Evolutionary conservation across 2,888 invertebrate species (phyloP).

Genomic region (Lampropteryx suffumata): DNA sequence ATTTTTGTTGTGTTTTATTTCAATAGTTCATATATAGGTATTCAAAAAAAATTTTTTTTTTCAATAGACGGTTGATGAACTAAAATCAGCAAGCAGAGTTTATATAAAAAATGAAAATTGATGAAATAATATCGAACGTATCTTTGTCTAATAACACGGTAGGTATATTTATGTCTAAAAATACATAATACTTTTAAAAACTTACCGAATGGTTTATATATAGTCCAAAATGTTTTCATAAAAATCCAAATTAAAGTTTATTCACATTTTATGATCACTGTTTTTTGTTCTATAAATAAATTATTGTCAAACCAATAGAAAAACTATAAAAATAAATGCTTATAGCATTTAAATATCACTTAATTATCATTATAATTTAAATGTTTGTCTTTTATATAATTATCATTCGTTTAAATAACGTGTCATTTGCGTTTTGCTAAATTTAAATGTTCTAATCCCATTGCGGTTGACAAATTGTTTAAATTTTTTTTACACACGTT

Average conservation of each 20-base stretch:
- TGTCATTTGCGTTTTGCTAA: conserved; percentile 29
- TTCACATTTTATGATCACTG: conserved; percentile 12
- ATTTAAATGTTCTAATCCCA: conserved; percentile 40
- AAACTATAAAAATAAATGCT: conserved; percentile 29
- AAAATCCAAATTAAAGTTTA: too few relatives aligned
- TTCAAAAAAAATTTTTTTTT: too few relatives aligned
- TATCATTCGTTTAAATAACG: conserved; percentile 3
- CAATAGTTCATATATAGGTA: too few relatives aligned
- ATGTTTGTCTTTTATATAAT: conserved; percentile 27
- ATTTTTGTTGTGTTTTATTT: neutral
- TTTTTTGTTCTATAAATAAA: neutral
- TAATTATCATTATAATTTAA: conserved; percentile 36
- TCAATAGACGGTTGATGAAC: too few relatives aligned
- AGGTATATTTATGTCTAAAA: too few relatives aligned
- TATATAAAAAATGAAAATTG: too few relatives aligned
- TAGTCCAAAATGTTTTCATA: conserved; percentile 9
- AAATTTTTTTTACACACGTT: conserved; percentile 69
- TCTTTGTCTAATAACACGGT: too few relatives aligned
- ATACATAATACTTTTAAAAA: too few relatives aligned
- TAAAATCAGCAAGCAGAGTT: too few relatives aligned
- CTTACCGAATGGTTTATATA: conserved; percentile 15
- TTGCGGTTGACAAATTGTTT: conserved; percentile 60
- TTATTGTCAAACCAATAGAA: conserved; percentile 14
- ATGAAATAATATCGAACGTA: too few relatives aligned
- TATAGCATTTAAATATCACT: conserved; percentile 32